phyloP scores from a whole-genome alignment of 1,140 invertebrate genomes.

The Listronotus bonariensis region DNA sequence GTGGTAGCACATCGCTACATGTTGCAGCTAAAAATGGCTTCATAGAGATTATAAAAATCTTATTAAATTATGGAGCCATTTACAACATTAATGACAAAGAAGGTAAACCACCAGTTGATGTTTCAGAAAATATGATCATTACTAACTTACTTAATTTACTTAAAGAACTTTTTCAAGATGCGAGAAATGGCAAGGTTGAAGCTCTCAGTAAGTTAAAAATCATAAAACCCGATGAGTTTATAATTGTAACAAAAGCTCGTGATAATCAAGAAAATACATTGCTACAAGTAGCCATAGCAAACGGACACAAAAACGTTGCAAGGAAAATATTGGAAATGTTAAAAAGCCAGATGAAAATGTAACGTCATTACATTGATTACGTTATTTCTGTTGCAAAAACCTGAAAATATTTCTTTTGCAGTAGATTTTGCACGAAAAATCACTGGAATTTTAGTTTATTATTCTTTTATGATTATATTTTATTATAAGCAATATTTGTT shows the following conservation, averaged over 20 bases:
- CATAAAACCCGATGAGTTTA: constrained; percentile 3
- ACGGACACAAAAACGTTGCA: not conserved
- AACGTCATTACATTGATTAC: too few relatives aligned
- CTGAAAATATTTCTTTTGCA: too few relatives aligned
- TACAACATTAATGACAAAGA: constrained; percentile 13
- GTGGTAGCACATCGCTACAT: constrained; percentile 3
- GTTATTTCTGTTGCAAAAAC: too few relatives aligned
- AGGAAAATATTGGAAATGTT: too few relatives aligned
- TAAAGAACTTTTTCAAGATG: not conserved
- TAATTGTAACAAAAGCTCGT: constrained; percentile 11
- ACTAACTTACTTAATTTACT: constrained; percentile 4
- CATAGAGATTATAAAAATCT: not conserved
- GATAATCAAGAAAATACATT: constrained; percentile 12
- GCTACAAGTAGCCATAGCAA: constrained; percentile 8
- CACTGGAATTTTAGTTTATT: too few relatives aligned
- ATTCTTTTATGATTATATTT: too few relatives aligned
- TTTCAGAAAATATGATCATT: not conserved
- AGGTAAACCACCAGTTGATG: constrained; percentile 2
- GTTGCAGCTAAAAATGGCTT: constrained; percentile 19
- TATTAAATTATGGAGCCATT: constrained; percentile 9
- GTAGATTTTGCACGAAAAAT: too few relatives aligned
- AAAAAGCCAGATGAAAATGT: too few relatives aligned
- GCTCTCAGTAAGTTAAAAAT: constrained; percentile 1
- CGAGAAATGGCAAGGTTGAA: constrained; percentile 4
- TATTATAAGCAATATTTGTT: too few relatives aligned